Evolutionary conservation across 2,888 invertebrate genomes (phyloP), one percentile per base, ranked within the genome.

Genomic region (Pammene aurita): DNA sequence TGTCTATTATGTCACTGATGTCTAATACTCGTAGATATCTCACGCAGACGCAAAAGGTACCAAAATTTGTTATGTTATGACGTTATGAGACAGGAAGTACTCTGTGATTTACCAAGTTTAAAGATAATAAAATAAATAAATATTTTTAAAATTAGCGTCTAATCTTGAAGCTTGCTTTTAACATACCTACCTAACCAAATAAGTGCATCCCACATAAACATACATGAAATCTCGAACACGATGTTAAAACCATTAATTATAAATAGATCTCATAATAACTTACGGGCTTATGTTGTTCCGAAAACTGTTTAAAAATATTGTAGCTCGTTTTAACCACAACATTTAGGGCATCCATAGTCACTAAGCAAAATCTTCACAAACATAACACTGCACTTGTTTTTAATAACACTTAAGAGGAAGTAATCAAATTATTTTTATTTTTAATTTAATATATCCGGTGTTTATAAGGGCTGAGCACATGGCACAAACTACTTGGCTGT

Each of bases 281-380:
- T 78, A 92, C 92, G 75, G 80, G 75, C 79, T 88, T 92, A 71
- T 85, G 87, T 71, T 83, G 88, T 74, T 85, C 91, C 56, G 90
- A 84, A 70, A 92, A 86, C 80, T 88, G 89, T 83, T 91, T 92
- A 64, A 92, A 86, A 74, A 92, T 86, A 80, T 88, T 89, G 74
- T 89, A 91, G 80, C 92, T 88, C 72, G 89, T 91, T 80, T 90
- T 92, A 64, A 92, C 79, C 76, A 92, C 80, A 74, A 87, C 86
- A 77, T 87, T 92, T 75, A 92, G 76, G 70, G 87, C 83, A 84
- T 91, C 84, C 92, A 92, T 92, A 77, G 42, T 67, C 54, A 69
- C 65, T 18, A 34, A 58, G 14, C 35, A 41, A 65, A 41, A 52
- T 69, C 11, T 50, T 57, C 18, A 41, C 52, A 52, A 34, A 64